Percentiles rank a stretch among this genome's conserved stretches.
These are phyloP conservation scores for Tragopan temminckii DNA, from an alignment of 2,797 vertebrate species.

Conservation along the genomic window DNA sequence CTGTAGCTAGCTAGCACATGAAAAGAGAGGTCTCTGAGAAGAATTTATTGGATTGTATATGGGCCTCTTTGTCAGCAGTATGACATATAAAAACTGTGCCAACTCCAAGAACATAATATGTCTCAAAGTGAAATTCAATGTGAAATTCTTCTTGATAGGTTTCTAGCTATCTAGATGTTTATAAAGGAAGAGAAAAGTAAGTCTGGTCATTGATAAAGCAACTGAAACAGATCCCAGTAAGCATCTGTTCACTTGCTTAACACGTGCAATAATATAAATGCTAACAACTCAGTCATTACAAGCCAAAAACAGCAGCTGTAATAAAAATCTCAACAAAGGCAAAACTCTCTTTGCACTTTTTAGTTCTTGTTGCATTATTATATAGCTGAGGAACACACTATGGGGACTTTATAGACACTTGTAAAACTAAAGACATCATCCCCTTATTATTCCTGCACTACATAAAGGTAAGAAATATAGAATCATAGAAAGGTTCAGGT, in stretches of 20 bases:
- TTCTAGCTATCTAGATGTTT: conserved; percentile 45
- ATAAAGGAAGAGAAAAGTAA: conserved; percentile 14
- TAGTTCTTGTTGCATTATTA: conserved; percentile 13
- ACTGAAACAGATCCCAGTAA: conserved; percentile 2
- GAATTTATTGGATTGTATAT: conserved; percentile 15
- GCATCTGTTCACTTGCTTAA: conserved; percentile 29
- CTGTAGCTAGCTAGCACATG: not conserved
- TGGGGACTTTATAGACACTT: conserved; percentile 12
- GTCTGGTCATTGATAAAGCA: conserved; percentile 1
- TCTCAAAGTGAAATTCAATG: not conserved
- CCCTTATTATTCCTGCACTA: not conserved
- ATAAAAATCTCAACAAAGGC: conserved; percentile 31
- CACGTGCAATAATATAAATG: not conserved
- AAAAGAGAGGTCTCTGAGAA: conserved; percentile 24
- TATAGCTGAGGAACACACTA: conserved; percentile 2
- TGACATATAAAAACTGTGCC: conserved; percentile 10
- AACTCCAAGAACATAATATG: conserved; percentile 25
- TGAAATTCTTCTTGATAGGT: conserved; percentile 2
- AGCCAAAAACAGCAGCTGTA: not conserved
- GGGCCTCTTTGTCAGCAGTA: conserved; percentile 19
- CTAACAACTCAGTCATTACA: conserved; percentile 6
- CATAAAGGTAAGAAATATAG: not conserved
- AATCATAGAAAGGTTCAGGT: too few species aligned
- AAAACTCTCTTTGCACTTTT: not conserved
- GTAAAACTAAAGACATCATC: conserved; percentile 31